phyloP scores from a whole-genome alignment of 2,888 invertebrate species.

The Gymnosoma rotundatum region DNA sequence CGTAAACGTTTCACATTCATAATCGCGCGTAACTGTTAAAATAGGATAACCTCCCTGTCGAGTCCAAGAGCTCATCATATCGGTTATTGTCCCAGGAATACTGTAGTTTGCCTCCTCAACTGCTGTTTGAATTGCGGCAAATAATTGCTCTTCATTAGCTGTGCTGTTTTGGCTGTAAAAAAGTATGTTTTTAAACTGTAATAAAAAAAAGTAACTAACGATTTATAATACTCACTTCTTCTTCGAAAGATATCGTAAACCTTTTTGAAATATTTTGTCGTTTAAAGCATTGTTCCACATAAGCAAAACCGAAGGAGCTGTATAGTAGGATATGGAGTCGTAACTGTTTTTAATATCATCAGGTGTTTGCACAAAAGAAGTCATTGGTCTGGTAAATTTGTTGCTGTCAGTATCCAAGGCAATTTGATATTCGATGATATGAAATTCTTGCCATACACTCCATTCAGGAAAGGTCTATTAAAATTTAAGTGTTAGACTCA shows the following conservation, averaged over 20 bases:
- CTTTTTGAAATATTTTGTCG: constrained; percentile 76
- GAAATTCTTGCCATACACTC: neutral
- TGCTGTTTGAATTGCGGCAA: neutral
- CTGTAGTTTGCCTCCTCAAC: neutral
- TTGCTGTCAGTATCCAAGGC: constrained; percentile 89
- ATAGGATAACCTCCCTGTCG: neutral
- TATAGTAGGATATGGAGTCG: constrained; percentile 93
- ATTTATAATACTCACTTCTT: constrained; percentile 73
- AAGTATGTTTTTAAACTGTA: too few relatives aligned
- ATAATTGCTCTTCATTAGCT: neutral
- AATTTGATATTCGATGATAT: constrained; percentile 83
- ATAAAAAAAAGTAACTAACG: too few relatives aligned
- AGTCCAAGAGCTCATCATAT: constrained; percentile 18
- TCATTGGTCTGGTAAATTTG: constrained; percentile 90
- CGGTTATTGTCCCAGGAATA: neutral
- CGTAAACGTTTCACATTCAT: constrained; percentile 82
- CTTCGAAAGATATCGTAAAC: constrained; percentile 77
- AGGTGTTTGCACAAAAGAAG: constrained; percentile 89
- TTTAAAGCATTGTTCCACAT: constrained; percentile 79
- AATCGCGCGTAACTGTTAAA: constrained; percentile 83
- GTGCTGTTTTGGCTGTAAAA: neutral
- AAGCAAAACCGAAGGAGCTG: constrained; percentile 87
- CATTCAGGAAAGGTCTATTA: constrained; percentile 82
- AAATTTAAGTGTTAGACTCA: too few relatives aligned
- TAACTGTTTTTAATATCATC: constrained; percentile 92